Conservation (phyloP, 2,888 invertebrate species). For the Drosophila histrio region DNA sequence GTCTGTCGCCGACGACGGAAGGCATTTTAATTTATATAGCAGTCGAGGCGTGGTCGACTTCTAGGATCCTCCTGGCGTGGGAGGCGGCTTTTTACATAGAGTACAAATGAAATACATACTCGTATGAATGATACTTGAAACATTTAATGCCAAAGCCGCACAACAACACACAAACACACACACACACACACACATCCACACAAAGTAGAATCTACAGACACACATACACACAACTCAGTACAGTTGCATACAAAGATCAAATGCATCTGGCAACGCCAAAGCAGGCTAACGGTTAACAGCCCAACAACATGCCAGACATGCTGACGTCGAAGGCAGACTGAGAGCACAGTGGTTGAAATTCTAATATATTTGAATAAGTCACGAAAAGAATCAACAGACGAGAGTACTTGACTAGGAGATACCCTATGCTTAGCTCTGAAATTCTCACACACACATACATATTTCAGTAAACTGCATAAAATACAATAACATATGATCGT, state of each 20-base stretch:
- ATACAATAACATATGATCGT: too few species aligned
- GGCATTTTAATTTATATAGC: slow-evolving; percentile 75
- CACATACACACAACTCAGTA: slow-evolving; percentile 26
- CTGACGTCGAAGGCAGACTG: slow-evolving; percentile 23
- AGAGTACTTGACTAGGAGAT: neutral
- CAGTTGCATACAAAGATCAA: slow-evolving; percentile 45
- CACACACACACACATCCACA: neutral
- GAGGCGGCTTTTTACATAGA: slow-evolving; percentile 33
- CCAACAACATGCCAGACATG: slow-evolving; percentile 25
- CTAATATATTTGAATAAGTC: neutral
- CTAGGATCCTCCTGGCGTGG: slow-evolving; percentile 20
- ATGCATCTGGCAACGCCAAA: slow-evolving; percentile 45
- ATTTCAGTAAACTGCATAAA: too few species aligned
- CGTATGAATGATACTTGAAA: slow-evolving; percentile 68
- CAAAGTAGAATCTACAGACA: neutral
- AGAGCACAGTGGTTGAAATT: slow-evolving; percentile 25
- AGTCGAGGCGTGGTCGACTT: slow-evolving; percentile 35
- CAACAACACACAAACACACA: slow-evolving; percentile 5
- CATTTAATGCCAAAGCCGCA: slow-evolving; percentile 53
- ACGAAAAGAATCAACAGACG: too few species aligned
- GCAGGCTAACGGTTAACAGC: slow-evolving; percentile 23
- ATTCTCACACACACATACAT: too few species aligned
- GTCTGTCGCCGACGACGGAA: slow-evolving; percentile 58
- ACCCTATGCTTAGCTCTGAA: too few species aligned
- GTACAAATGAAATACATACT: slow-evolving; percentile 56